These are phyloP conservation scores for Lagorchestes hirsutus DNA, from an alignment of 2,797 vertebrate species.

Conservation along the genomic window DNA sequence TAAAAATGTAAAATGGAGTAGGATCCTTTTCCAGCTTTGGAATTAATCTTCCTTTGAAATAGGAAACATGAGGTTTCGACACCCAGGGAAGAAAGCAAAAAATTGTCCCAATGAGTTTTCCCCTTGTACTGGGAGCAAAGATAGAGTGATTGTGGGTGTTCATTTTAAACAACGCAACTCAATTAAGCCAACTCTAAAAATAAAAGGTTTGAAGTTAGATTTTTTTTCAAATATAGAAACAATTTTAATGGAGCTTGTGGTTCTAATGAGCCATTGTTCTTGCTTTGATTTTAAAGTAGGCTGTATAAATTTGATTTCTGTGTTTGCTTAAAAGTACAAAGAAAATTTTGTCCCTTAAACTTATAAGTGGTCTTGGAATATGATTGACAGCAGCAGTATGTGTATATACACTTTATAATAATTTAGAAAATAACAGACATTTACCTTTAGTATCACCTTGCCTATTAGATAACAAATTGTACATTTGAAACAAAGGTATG, in stretches of 20 bases:
- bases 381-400: not conserved
- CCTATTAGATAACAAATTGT: not conserved
- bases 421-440: not conserved
- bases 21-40: conserved; percentile 15
- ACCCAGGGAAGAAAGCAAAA: conserved; percentile 1
- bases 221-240: not conserved
- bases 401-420: not conserved
- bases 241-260: not conserved
- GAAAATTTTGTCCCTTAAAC: not conserved
- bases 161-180: not conserved
- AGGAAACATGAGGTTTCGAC: conserved; percentile 16
- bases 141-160: not conserved
- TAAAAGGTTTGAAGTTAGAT: not conserved
- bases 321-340: not conserved
- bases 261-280: not conserved
- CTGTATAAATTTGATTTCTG: not conserved
- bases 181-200: not conserved
- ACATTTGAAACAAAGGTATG: not conserved
- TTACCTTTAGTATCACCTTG: not conserved
- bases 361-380: not conserved
- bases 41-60: conserved; percentile 43
- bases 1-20: not conserved
- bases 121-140: not conserved
- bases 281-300: not conserved
- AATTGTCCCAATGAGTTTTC: not conserved